Base-by-base conservation (phyloP, 2,113 vertebrate species). In the Albula goreensis region DNA sequence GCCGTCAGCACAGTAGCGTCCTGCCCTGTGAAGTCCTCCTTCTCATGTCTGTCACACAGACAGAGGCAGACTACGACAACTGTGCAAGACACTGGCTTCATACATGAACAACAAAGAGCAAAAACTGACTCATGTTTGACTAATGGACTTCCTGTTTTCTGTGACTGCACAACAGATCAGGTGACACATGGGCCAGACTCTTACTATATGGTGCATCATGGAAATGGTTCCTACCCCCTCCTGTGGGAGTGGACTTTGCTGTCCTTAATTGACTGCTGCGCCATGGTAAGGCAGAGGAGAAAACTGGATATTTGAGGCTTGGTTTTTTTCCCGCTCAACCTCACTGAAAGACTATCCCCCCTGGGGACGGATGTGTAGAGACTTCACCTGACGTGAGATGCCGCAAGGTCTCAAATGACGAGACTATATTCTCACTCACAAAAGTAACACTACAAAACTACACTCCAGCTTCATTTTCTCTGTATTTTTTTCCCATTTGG, bases 1-100 rank as follows among this genome's bases (percentile, higher is more conserved):
- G 89, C 91, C 87, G 92, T 90, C 92, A 93, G 92, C 90, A 92
- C 90, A 92, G 90, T 91, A 88, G 92, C 91, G 90, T 86, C 89
- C 88, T 79, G 89, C 90, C 89, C 86, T 87, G 86, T 84, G 78
- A 82, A 89, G 90, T 89, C 92, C 85, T 89, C 89, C 85, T 90
- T 88, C 90, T 85, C 90, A 88, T 90, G 92, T 90, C 86, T 89
- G 91, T 92, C 77, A 86, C 87, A 84, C 41, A 77, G 80, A 85
- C 12, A 49, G 86, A 91, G 89, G 87, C 86, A 84, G 70, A 82
- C 89, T 86, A 87, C 91, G 86, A 11, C 15, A n/a, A 53, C 50
- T 17, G 25, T 48, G 60, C 78, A 85, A 49, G 56, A 79, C 78
- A 31, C 50, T 5, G 50, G 50, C 81, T 31, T 52, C 53, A 82